Percentiles rank a stretch among this genome's conserved stretches.
These are phyloP conservation scores for Solea solea DNA, from an alignment of 2,113 vertebrate genomes.

Conservation along the genomic window DNA sequence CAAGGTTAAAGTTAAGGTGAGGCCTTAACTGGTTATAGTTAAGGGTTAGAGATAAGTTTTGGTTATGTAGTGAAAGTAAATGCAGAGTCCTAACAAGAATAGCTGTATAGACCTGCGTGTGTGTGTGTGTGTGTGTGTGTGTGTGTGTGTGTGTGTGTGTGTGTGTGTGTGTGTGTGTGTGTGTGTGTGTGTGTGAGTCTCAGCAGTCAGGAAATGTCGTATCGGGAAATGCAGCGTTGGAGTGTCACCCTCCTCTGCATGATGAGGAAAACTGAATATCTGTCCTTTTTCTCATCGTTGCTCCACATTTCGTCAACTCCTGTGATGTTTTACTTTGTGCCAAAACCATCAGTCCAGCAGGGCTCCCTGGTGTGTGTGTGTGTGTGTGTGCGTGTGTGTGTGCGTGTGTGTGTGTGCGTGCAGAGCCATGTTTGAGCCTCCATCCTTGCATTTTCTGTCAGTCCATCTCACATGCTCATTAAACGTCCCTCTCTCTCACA, in stretches of 20 bases:
- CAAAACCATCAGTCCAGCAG: conserved; percentile 59
- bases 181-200: conserved; percentile 4
- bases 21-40: too few species aligned
- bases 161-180: not conserved
- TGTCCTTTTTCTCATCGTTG: conserved; percentile 72
- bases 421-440: conserved; percentile 60
- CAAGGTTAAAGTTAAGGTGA: too few species aligned
- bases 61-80: not conserved
- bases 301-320: conserved; percentile 83
- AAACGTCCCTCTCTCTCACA: conserved; percentile 67
- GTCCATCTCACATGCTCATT: conserved; percentile 80
- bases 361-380: conserved; percentile 37
- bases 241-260: conserved; percentile 58
- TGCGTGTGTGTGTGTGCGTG: conserved; percentile 34
- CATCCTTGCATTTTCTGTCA: conserved; percentile 76
- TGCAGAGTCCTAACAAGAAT: not conserved
- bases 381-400: conserved; percentile 25
- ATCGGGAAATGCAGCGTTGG: conserved; percentile 63
- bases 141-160: not conserved
- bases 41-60: not conserved
- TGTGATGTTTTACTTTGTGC: conserved; percentile 70
- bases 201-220: conserved; percentile 75
- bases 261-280: conserved; percentile 71
- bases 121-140: not conserved
- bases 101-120: not conserved